A percentile compares a stretch with the other conserved stretches of the same genome.
These are phyloP conservation scores for Brassicogethes aeneus DNA, from an alignment of 2,888 invertebrate genomes.

Conservation along the genomic window DNA sequence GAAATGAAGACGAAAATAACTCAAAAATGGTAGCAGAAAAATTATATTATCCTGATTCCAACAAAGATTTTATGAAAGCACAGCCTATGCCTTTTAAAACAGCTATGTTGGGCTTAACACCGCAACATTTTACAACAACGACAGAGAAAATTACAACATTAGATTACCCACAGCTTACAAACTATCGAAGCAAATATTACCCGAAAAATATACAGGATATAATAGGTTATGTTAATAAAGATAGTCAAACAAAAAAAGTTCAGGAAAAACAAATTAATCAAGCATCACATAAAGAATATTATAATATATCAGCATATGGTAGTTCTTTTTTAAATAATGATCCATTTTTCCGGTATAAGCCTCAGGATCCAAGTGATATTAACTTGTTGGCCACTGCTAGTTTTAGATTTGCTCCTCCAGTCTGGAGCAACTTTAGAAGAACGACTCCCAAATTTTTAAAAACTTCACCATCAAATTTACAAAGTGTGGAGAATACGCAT, in stretches of 20 bases:
- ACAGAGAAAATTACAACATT: slow-evolving; percentile 15
- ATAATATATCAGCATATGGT: neutral
- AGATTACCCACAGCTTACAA: slow-evolving; percentile 20
- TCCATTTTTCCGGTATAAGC: slow-evolving; percentile 62
- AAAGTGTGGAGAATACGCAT: slow-evolving; percentile 7
- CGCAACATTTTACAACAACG: slow-evolving; percentile 24
- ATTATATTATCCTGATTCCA: slow-evolving; percentile 2
- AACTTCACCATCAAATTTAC: no score
- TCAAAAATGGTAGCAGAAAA: slow-evolving; percentile 10
- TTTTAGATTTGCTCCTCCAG: slow-evolving; percentile 38
- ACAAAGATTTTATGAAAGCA: slow-evolving; percentile 5
- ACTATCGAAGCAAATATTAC: slow-evolving; percentile 19
- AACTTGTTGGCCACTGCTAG: slow-evolving; percentile 58
- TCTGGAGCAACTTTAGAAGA: slow-evolving; percentile 22
- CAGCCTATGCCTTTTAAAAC: slow-evolving; percentile 27
- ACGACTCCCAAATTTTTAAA: neutral
- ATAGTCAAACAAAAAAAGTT: slow-evolving; percentile 9
- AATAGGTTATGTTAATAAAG: slow-evolving; percentile 21
- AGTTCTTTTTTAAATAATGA: slow-evolving; percentile 37
- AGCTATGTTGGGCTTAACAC: slow-evolving; percentile 24
- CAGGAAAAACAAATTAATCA: neutral
- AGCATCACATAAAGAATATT: neutral
- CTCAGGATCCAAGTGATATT: slow-evolving; percentile 63
- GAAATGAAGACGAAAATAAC: no score
- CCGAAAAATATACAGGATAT: slow-evolving; percentile 35